Conservation (phyloP, 35 echinoderm and acorn worm species). For the Anneissia japonica region DNA sequence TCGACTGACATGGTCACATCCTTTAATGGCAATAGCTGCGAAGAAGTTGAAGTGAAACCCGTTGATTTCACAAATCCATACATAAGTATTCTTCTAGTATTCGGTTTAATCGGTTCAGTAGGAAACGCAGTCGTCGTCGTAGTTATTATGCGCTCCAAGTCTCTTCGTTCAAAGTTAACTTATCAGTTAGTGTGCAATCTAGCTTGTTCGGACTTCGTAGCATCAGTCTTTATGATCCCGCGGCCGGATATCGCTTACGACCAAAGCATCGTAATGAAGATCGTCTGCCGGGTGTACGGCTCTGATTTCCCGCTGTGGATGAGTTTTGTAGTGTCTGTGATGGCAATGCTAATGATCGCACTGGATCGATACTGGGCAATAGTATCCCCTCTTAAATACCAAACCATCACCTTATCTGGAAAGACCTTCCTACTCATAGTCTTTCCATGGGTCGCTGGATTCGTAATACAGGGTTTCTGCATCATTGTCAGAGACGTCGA, state of each 20-base stretch:
- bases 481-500: neutral
- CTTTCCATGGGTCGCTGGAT: neutral
- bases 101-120: neutral
- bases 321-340: neutral
- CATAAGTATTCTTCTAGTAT: neutral
- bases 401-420: neutral
- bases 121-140: neutral
- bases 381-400: neutral
- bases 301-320: neutral
- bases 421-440: neutral
- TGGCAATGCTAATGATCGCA: neutral
- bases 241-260: neutral
- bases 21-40: too few species aligned
- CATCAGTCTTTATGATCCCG: neutral
- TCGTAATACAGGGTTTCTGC: neutral
- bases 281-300: neutral
- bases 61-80: neutral
- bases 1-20: too few species aligned
- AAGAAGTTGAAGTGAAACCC: neutral
- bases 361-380: neutral
- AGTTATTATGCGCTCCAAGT: neutral
- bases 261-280: neutral
- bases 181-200: neutral
- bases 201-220: neutral
- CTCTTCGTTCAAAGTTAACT: neutral